These are phyloP conservation scores for Drosophila ambigua DNA, from an alignment of 1,140 invertebrate species.

Conservation along the genomic window DNA sequence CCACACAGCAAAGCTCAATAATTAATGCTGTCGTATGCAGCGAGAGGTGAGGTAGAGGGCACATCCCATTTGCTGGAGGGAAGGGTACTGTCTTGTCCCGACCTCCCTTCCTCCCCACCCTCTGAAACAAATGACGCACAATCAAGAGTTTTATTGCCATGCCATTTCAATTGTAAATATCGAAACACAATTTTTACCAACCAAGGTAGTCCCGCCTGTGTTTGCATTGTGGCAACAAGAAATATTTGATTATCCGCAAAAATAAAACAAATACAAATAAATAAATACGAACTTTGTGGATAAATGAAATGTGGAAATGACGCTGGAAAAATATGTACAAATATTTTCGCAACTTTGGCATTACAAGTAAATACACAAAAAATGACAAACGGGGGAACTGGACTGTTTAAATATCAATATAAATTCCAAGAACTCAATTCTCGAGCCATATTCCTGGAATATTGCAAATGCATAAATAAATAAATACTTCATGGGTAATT, in stretches of 20 bases:
- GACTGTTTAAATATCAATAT: slow-evolving; percentile 7
- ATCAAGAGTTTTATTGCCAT: slow-evolving; percentile 54
- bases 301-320: slow-evolving; percentile 47
- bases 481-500: neutral
- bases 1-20: too few relatives aligned
- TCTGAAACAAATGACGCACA: slow-evolving; percentile 23
- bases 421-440: slow-evolving; percentile 16
- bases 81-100: too few relatives aligned
- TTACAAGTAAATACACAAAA: neutral
- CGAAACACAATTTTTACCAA: slow-evolving; percentile 31
- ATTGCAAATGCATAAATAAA: neutral
- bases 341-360: slow-evolving; percentile 48
- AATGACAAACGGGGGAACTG: slow-evolving; percentile 4
- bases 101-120: neutral
- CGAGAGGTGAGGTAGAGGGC: neutral
- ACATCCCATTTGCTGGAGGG: too few relatives aligned
- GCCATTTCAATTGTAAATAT: slow-evolving; percentile 53
- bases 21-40: slow-evolving; percentile 21
- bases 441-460: neutral
- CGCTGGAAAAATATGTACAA: slow-evolving; percentile 44
- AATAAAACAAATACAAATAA: slow-evolving; percentile 24
- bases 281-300: slow-evolving; percentile 8
- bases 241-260: slow-evolving; percentile 58
- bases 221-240: slow-evolving; percentile 28
- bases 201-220: slow-evolving; percentile 39